Evolutionary conservation across 2,888 invertebrate genomes (phyloP).

Genomic region (Drosophila siamana): DNA sequence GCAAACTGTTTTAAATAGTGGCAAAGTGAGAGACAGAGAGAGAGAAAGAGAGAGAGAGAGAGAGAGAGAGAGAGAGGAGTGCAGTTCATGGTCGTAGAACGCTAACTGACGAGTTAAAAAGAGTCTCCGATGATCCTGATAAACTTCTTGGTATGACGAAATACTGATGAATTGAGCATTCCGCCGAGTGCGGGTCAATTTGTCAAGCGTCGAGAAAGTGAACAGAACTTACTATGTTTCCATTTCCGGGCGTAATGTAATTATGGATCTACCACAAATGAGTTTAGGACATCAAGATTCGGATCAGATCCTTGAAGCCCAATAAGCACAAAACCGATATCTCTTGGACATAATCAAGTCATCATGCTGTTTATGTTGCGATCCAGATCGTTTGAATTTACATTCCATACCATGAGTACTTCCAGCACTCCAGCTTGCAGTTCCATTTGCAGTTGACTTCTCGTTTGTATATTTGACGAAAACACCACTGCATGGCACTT

Average conservation of each 20-base stretch:
- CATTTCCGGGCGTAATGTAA: background rate
- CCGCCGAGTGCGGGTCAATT: background rate
- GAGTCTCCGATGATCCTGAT: background rate
- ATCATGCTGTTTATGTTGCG: too few relatives aligned
- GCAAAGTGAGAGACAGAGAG: background rate
- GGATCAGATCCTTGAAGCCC: too few relatives aligned
- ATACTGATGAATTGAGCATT: background rate
- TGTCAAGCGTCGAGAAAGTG: background rate
- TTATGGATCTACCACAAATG: background rate
- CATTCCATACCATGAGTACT: too few relatives aligned
- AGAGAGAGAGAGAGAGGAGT: background rate
- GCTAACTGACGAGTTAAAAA: background rate
- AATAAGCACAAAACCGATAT: too few relatives aligned
- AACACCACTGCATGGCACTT: too few relatives aligned
- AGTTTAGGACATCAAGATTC: background rate
- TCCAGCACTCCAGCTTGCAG: too few relatives aligned
- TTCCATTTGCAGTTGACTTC: too few relatives aligned
- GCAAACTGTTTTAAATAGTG: background rate
- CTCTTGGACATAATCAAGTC: too few relatives aligned
- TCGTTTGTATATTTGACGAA: too few relatives aligned
- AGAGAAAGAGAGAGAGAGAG: too few relatives aligned
- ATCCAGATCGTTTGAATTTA: too few relatives aligned
- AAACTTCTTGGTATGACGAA: background rate
- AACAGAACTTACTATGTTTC: background rate
- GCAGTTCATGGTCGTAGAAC: background rate